Evolutionary conservation across 2,113 vertebrate species (phyloP).

Genomic region (Promerops cafer): DNA sequence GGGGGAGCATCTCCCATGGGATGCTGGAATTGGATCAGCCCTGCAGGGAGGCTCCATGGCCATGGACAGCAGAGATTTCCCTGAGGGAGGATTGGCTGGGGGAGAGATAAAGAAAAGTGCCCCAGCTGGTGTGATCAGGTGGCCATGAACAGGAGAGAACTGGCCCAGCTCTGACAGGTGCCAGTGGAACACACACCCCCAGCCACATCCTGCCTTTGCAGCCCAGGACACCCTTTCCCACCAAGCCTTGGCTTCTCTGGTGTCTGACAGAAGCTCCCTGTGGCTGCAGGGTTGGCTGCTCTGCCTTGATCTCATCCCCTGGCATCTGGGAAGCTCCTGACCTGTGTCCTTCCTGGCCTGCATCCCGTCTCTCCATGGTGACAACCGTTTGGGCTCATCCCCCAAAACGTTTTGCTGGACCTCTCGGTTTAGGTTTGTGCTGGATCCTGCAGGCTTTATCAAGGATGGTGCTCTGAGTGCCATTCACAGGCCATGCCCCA

Average conservation of each 20-base stretch:
- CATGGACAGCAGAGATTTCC: too few relatives aligned
- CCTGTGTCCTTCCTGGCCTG: not conserved
- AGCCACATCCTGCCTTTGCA: too few relatives aligned
- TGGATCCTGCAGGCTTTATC: not conserved
- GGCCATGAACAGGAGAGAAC: too few relatives aligned
- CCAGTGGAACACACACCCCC: too few relatives aligned
- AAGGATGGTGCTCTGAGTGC: not conserved
- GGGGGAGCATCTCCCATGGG: too few relatives aligned
- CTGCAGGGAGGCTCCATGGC: too few relatives aligned
- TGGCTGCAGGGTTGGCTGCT: not conserved
- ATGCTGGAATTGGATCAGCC: too few relatives aligned
- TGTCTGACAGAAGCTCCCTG: not conserved
- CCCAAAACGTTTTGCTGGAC: fast-evolving
- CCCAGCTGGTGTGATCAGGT: too few relatives aligned
- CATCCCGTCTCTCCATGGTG: fast-evolving
- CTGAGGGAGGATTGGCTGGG: too few relatives aligned
- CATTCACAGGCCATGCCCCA: fast-evolving
- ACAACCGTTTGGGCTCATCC: not conserved
- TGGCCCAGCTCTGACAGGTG: too few relatives aligned
- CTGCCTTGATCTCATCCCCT: fast-evolving
- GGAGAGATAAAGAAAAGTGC: too few relatives aligned
- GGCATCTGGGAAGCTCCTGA: not conserved
- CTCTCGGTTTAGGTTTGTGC: fast-evolving
- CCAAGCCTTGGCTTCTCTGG: not conserved
- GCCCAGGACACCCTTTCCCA: too few relatives aligned